Base-by-base conservation (phyloP, 2,888 invertebrate species). In the Campaea margaritaria region DNA sequence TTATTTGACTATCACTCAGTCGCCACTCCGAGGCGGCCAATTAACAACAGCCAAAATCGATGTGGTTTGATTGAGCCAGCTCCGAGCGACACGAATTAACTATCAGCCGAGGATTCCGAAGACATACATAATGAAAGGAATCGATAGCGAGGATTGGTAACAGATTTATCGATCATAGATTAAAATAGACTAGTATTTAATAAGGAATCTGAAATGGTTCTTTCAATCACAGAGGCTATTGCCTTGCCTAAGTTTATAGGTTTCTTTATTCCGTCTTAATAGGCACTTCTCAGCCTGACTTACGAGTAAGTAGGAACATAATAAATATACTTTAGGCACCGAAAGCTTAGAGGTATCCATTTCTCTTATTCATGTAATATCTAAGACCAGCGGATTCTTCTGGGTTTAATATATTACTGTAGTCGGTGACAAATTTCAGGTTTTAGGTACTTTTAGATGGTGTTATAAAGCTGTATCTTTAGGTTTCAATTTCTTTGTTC, bases 1-100 rank as follows among this genome's bases (percentile, higher is more conserved):
- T 79, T 78, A 82, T 77, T 76, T 73, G 70, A 61, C 74, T 74
- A 76, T 81, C 77, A 80, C 72, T 78, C 76, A 81, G 73, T 75
- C 60, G 51, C 60, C 55, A 70, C 68, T 70, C 67, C 72, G 69
- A 75, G 71, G 72, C 67, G 62, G 65, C 72, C 73, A 80, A 81
- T 80, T 76, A 75, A 76, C 71, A 67, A 58, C 48, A 52, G 49
- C 59, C 58, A 55, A 65, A 63, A 58, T 63, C 63, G 48, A 62
- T 61, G 54, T 21, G 16, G 48, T 58, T 63, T 62, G 52, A 64
- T 65, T 62, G 60, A 60, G 58, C 58, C 59, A 58, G 55, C 54
- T 47, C 56, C 52, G 31, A 51, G 11, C 38, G 46, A 51, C 55
- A 43, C 16, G 31, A 34, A 15, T 42, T 50, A 13, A 46, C 36